Percentiles rank a stretch among this genome's conserved stretches.
These are phyloP conservation scores for Cyanoliseus patagonus DNA, from an alignment of 2,113 vertebrate genomes.

Conservation along the genomic window DNA sequence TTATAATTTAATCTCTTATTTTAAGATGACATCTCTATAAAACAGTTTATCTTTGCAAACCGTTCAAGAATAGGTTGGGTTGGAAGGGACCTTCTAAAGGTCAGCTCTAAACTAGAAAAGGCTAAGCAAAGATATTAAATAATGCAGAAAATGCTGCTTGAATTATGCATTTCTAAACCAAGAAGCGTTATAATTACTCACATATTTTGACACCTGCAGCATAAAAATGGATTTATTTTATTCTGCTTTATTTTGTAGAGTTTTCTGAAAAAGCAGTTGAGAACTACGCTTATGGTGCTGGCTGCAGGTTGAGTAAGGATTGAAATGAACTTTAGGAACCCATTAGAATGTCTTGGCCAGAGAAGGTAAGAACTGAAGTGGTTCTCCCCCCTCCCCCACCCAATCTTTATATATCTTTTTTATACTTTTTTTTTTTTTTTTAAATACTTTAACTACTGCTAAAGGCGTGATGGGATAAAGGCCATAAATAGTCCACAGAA, in stretches of 20 bases:
- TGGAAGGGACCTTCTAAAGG: background rate
- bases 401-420: background rate
- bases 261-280: background rate
- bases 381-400: background rate
- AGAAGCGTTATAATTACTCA: background rate
- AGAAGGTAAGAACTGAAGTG: background rate
- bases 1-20: background rate
- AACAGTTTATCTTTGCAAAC: background rate
- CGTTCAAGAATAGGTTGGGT: background rate
- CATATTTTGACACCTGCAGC: background rate
- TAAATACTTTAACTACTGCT: background rate
- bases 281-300: background rate
- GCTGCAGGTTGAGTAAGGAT: background rate
- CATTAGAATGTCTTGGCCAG: background rate
- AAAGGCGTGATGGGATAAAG: background rate
- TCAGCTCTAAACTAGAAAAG: background rate
- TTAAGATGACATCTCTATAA: background rate
- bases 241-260: background rate
- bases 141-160: background rate
- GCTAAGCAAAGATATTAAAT: background rate
- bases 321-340: background rate
- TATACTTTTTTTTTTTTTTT: background rate
- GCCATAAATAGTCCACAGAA: background rate
- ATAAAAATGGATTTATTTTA: background rate
- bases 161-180: background rate